A percentile compares a stretch with the other conserved stretches of the same genome.
Conservation (phyloP, 35 echinoderm and acorn worm genomes). For the Ophiothrix spiculata region DNA sequence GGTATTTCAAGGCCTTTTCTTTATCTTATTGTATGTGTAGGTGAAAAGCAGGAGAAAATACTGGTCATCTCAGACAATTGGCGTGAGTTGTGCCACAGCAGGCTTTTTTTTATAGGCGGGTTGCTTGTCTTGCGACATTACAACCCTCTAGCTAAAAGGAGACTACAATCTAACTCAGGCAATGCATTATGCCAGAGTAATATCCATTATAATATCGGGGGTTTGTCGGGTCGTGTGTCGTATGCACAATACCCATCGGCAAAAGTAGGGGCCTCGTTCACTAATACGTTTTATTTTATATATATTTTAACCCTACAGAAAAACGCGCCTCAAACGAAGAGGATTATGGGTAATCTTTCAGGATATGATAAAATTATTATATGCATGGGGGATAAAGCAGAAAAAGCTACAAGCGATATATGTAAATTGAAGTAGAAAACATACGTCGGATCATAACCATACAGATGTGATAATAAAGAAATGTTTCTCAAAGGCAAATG, state of each 20-base stretch:
- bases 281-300: not conserved
- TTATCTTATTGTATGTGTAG: not conserved
- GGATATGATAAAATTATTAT: not conserved
- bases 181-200: not conserved
- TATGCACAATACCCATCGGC: not conserved
- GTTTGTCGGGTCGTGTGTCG: conserved; percentile 10
- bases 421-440: not conserved
- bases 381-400: conserved; percentile 1
- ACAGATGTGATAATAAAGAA: conserved; percentile 9
- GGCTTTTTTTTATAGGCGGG: no score
- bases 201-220: conserved; percentile 15
- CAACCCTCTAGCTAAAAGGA: not conserved
- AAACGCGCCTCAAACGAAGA: not conserved
- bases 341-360: not conserved
- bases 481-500: not conserved
- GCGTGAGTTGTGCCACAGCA: not conserved
- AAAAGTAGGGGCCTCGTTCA: not conserved
- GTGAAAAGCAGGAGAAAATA: not conserved
- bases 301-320: conserved; percentile 1
- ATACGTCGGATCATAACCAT: not conserved
- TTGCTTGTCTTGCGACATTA: conserved; percentile 1
- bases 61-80: not conserved
- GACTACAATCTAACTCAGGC: not conserved
- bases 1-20: not conserved
- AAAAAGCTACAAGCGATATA: not conserved